Evolutionary conservation across 2,888 invertebrate genomes (phyloP), one percentile per base, ranked within the genome.

Genomic region (Cerastoderma edule): DNA sequence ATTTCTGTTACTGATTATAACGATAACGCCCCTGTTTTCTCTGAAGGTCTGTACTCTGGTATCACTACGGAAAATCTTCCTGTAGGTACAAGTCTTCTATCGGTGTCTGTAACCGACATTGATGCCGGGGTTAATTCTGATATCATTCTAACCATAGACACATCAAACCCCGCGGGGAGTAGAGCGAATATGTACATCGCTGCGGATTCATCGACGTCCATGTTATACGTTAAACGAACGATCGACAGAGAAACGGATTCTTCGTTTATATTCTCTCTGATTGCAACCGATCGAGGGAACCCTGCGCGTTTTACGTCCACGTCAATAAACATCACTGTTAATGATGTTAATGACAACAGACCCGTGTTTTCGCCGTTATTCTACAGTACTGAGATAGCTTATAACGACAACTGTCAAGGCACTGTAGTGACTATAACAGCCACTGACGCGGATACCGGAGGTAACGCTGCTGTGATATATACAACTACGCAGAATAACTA

Each of bases 261-360:
- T 6, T 53, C 32, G 28, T 86, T 89, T 60, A 71, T 44, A 35
- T 88, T 89, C 70, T 64, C 53, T 8, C 63, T 98, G 0, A 96
- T 97, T 92, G 98, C 98, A 1, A 96, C 96, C 90, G 98, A 98
- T 93, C 96, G 95, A 78, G 98, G 98, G 0, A 95, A 95, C 82
- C 97, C 97, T 8, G 95, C 96, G 68, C 94, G 98, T 53, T 97
- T 97, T 33, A 96, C 96, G 81, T 97, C 97, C 4, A 95, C 97
- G 75, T 97, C 84, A 0, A 81, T 87, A 13, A 83, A 83, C 27
- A 81, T 90, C 30, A 83, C 77, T 0, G 80, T 90, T 6, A 78
- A 67, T 13, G 89, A 89, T 35, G 78, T 69, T 64, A 89, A 90
- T 67, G 88, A 89, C 71, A 88, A 90, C 70, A 65, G 50, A 28